These are phyloP conservation scores for Poecilobothrus nobilitatus DNA, from an alignment of 2,888 invertebrate species.

Conservation along the genomic window DNA sequence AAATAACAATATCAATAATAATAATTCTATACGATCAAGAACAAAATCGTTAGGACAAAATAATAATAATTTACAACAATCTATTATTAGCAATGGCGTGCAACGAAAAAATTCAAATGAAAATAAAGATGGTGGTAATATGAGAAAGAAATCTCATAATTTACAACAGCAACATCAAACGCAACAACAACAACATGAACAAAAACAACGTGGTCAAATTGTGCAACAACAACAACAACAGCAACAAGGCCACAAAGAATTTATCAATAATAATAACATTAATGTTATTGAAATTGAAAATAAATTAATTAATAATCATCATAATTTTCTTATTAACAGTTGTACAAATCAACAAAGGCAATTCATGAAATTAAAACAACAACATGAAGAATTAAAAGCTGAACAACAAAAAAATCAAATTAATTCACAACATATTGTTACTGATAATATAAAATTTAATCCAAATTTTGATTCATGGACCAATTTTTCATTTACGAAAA, in stretches of 20 bases:
- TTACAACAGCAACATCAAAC: conserved; percentile 18
- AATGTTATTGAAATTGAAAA: neutral
- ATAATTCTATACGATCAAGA: conserved; percentile 4
- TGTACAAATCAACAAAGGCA: conserved; percentile 31
- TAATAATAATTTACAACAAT: conserved; percentile 22
- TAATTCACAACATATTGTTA: neutral
- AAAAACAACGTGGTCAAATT: conserved; percentile 27
- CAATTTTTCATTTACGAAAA: conserved; percentile 43
- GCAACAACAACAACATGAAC: conserved; percentile 15
- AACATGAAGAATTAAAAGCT: conserved; percentile 3
- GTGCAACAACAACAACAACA: conserved; percentile 31
- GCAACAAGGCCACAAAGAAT: conserved; percentile 28
- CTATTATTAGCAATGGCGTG: conserved; percentile 20
- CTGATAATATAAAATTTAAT: conserved; percentile 32
- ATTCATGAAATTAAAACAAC: conserved; percentile 19
- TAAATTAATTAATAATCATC: neutral
- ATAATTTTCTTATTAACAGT: conserved; percentile 27
- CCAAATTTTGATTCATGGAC: conserved; percentile 43
- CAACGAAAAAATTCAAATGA: conserved; percentile 23
- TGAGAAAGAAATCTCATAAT: conserved; percentile 8
- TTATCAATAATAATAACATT: conserved; percentile 8
- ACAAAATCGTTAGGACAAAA: conserved; percentile 19
- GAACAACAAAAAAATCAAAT: neutral
- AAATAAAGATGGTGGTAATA: conserved; percentile 12
- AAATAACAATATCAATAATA: conserved; percentile 17